Evolutionary conservation across 2,113 vertebrate species (phyloP).

Genomic region (Micromys minutus): DNA sequence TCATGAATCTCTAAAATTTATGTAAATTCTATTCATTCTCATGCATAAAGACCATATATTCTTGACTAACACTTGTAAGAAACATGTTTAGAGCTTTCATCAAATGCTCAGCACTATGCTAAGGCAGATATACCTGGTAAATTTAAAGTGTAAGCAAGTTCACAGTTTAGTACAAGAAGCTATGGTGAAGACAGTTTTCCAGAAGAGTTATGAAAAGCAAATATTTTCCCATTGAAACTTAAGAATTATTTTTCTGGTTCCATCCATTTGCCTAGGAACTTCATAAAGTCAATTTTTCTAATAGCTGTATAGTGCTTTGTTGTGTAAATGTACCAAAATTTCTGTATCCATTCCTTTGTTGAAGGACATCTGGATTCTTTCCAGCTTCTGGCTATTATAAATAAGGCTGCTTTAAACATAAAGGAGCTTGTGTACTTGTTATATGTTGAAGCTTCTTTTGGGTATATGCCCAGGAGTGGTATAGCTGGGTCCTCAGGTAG

Average conservation of each 20-base stretch:
- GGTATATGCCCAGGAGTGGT: too few relatives aligned
- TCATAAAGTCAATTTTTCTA: too few relatives aligned
- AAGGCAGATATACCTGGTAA: background rate
- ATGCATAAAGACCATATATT: background rate
- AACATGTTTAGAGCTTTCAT: background rate
- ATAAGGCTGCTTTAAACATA: too few relatives aligned
- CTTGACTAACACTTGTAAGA: background rate
- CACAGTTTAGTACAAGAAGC: background rate
- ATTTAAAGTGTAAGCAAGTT: background rate
- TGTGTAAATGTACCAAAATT: too few relatives aligned
- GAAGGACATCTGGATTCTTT: too few relatives aligned
- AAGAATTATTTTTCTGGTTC: background rate
- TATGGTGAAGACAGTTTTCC: background rate
- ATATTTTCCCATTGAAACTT: background rate
- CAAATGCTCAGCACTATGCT: background rate
- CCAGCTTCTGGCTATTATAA: too few relatives aligned
- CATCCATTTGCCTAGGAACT: too few relatives aligned
- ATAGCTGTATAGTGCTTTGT: too few relatives aligned
- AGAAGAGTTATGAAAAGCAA: background rate
- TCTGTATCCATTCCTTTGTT: too few relatives aligned
- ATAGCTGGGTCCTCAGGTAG: too few relatives aligned
- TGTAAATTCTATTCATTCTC: background rate
- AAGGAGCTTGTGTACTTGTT: too few relatives aligned
- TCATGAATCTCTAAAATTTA: constrained; percentile 18
- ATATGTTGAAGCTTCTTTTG: too few relatives aligned